Evolutionary conservation across 35 echinoderm and acorn worm species (phyloP).

Genomic region (Apostichopus californicus): DNA sequence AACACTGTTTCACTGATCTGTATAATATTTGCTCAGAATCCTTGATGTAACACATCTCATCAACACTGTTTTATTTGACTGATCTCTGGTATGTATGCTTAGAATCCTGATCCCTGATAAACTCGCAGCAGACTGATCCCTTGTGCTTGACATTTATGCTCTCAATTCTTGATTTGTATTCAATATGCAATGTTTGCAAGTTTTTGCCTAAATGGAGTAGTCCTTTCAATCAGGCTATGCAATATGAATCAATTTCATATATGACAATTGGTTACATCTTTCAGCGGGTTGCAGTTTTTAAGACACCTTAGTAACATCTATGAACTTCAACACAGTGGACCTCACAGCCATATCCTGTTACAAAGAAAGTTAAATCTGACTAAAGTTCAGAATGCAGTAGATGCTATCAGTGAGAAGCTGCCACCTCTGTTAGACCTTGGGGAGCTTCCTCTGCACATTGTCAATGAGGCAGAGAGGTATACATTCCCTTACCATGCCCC

Average conservation of each 20-base stretch:
- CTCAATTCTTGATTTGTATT: too few relatives aligned
- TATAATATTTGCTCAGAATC: too few relatives aligned
- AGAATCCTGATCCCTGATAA: too few relatives aligned
- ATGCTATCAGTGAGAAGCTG: conserved; percentile 72
- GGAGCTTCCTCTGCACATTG: conserved; percentile 83
- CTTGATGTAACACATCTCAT: too few relatives aligned
- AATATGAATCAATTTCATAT: too few relatives aligned
- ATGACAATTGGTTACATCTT: not conserved
- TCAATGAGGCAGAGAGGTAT: conserved; percentile 87
- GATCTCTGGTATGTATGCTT: too few relatives aligned
- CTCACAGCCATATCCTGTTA: not conserved
- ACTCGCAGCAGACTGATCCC: too few relatives aligned
- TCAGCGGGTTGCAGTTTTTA: conserved; percentile 86
- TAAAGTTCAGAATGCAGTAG: conserved; percentile 76
- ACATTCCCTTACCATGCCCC: conserved; percentile 97
- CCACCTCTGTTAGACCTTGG: conserved; percentile 80
- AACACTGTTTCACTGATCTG: not conserved
- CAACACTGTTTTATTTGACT: too few relatives aligned
- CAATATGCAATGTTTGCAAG: too few relatives aligned
- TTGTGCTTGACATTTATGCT: too few relatives aligned
- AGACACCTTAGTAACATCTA: conserved; percentile 81
- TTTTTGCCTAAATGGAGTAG: too few relatives aligned
- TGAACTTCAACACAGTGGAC: conserved; percentile 84
- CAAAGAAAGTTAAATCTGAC: conserved; percentile 67
- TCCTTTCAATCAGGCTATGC: too few relatives aligned